Base-by-base conservation (phyloP, 2,888 invertebrate species). In the Polydrusus pterygomalis region DNA sequence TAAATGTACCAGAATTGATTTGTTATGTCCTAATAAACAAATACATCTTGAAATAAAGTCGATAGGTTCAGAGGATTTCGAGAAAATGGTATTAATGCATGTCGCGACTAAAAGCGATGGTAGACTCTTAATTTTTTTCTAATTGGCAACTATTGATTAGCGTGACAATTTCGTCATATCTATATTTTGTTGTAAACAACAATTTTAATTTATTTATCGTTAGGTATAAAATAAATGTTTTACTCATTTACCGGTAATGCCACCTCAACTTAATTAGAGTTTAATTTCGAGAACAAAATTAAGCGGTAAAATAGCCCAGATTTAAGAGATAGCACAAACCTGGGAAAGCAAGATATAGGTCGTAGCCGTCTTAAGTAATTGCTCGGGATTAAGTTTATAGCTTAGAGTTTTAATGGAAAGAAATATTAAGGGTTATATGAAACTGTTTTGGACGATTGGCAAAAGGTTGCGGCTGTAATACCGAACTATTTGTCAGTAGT, bases 331-430 rank as follows among this genome's bases (percentile, higher is more conserved):
- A 56, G 63, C 38, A 38, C 47, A 25, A 63, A 51, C 63, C 70
- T 63, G 70, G 40, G 49, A 71, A 63, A 63, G 63, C 63, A 71
- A 71, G 70, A 71, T 71, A 63, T 71, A 63, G 70, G 70, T 63
- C 70, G 54, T 25, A 34, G 40, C 25, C 25, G 30, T 9, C 70
- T 71, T 71, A 63, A 71, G 51, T 71, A 71, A 71, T 71, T 49
- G 70, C 17, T 8, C 49, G 11, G 63, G 63, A 71, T 71, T 71
- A 71, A 40, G 51, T 71, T 71, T 63, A 51, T 69, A 38, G 69
- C 45, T 30, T 40, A 34, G 34, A 13, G 56, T 40, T 68, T 68
- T 68, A 68, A 67, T 68, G 11, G 40, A 54, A 17, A 17, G 9
- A 34, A 13, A n/a, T 54, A 34, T 49, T 17, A 13, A 11, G 38